Conservation (phyloP, 2,797 vertebrate species). For the Poecilia gillii region DNA sequence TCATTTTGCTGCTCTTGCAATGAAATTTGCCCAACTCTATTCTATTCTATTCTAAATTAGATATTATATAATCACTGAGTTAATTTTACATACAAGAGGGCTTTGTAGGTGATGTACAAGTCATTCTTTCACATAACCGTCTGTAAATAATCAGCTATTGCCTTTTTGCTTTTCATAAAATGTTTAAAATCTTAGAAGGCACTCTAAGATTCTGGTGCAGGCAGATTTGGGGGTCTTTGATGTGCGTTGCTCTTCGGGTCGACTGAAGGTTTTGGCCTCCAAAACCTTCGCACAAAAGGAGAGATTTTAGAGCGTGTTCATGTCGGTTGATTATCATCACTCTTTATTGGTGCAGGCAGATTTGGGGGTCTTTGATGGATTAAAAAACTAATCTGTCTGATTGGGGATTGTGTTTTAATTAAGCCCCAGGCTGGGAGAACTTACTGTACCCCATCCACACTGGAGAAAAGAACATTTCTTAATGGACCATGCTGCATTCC, state of each 20-base stretch:
- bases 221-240: no score
- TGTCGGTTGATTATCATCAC: slow-evolving; percentile 2
- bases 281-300: slow-evolving; percentile 5
- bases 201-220: no score
- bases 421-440: slow-evolving; percentile 26
- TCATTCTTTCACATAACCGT: neutral
- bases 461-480: neutral
- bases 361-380: slow-evolving; percentile 45
- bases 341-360: slow-evolving; percentile 15
- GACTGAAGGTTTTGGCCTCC: neutral
- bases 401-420: slow-evolving; percentile 47
- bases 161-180: neutral
- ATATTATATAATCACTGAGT: neutral
- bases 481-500: neutral
- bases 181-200: neutral
- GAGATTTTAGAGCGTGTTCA: slow-evolving; percentile 9
- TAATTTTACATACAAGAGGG: neutral
- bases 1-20: no score
- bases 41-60: neutral
- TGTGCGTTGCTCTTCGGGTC: neutral
- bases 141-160: neutral
- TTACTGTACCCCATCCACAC: neutral
- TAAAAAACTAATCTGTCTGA: slow-evolving; percentile 50
- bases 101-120: neutral
- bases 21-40: no score